Percentiles rank a stretch among this genome's conserved stretches.
Evolutionary conservation across 92 coral and sea anemone species (phyloP).

Genomic region (Metridium senile): DNA sequence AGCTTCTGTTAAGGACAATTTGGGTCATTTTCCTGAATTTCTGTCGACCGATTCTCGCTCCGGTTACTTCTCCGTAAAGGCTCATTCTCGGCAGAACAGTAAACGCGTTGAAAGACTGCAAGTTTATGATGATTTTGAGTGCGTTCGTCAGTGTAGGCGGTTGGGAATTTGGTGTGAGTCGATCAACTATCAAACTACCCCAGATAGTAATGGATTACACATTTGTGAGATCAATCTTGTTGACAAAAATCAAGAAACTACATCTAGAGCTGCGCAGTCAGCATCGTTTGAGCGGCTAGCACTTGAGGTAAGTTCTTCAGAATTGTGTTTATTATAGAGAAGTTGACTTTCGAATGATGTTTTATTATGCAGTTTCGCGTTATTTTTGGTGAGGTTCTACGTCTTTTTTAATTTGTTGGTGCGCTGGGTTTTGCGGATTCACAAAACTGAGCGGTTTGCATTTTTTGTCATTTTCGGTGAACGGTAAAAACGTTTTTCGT

Average conservation of each 20-base stretch:
- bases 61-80: conserved; percentile 11
- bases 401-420: no score
- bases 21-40: conserved; percentile 2
- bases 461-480: no score
- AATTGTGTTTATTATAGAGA: not conserved
- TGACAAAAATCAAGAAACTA: conserved; percentile 1
- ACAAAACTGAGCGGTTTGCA: no score
- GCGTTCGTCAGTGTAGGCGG: conserved; percentile 11
- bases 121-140: conserved; percentile 26
- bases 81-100: not conserved
- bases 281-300: not conserved
- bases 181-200: conserved; percentile 16
- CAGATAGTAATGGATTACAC: conserved; percentile 13
- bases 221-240: conserved; percentile 7
- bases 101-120: conserved; percentile 3
- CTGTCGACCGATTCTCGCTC: not conserved
- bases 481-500: no score
- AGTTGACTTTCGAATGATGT: no score
- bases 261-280: not conserved
- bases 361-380: no score
- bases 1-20: not conserved
- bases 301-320: not conserved
- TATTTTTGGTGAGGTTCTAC: no score
- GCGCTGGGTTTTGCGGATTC: no score
- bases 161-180: conserved; percentile 22